phyloP scores from a whole-genome alignment of 2,888 invertebrate species.

The Tupiocoris notatus region DNA sequence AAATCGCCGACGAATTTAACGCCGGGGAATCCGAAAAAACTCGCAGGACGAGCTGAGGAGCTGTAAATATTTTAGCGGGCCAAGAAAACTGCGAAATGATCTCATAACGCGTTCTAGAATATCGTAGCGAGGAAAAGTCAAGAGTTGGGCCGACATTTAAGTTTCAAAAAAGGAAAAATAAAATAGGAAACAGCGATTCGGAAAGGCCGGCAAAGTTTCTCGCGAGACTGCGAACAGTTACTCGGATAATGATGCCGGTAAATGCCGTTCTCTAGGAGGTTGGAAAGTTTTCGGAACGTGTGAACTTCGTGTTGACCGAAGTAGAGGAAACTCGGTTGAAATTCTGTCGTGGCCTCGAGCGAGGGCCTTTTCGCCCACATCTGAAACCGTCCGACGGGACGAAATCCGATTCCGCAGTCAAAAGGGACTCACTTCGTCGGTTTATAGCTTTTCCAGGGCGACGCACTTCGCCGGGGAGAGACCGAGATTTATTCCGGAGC shows the following conservation, averaged over 20 bases:
- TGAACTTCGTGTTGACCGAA: slow-evolving; percentile 21
- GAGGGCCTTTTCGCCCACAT: neutral
- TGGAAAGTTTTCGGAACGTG: slow-evolving; percentile 5
- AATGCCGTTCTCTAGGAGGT: neutral
- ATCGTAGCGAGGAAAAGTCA: neutral
- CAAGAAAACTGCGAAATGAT: neutral
- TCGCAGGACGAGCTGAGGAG: neutral
- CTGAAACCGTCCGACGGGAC: neutral
- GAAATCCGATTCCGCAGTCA: neutral
- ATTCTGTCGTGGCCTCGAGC: neutral
- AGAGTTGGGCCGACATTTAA: neutral
- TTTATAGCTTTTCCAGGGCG: neutral
- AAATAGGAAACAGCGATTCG: neutral
- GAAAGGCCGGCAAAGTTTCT: neutral
- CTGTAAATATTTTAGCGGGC: neutral
- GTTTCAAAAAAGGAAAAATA: neutral
- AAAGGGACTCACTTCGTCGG: neutral
- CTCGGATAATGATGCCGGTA: slow-evolving; percentile 15
- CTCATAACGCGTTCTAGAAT: neutral
- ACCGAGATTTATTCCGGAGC: too few relatives aligned
- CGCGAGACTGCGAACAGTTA: neutral
- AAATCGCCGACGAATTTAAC: neutral
- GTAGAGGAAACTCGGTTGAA: neutral
- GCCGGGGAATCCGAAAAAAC: neutral
- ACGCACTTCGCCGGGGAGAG: too few relatives aligned